Percentiles rank a stretch among this genome's conserved stretches.
Evolutionary conservation across 2,888 invertebrate species (phyloP).

Genomic region (Ecliptopera silaceata): DNA sequence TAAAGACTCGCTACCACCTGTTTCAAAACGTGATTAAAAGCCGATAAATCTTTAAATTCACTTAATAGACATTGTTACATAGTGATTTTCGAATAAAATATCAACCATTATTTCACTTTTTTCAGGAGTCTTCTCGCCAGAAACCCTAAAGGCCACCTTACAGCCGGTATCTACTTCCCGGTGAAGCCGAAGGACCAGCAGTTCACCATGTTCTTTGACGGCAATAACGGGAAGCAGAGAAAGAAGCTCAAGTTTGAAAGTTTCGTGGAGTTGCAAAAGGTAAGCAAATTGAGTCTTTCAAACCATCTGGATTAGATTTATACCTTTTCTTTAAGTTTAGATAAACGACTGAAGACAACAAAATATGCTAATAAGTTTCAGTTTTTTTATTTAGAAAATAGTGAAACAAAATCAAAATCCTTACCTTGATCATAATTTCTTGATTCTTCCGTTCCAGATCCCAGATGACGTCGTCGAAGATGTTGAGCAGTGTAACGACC

Average conservation of each 20-base stretch:
- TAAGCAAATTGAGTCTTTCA: conserved; percentile 47
- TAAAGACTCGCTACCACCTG: conserved; percentile 7
- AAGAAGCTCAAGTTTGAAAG: conserved; percentile 90
- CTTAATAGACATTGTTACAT: too few relatives aligned
- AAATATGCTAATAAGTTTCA: background rate
- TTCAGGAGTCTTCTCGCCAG: conserved; percentile 90
- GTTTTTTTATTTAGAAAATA: too few relatives aligned
- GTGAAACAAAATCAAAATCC: background rate
- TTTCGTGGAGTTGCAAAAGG: conserved; percentile 86
- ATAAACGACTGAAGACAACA: too few relatives aligned
- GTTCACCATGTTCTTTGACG: conserved; percentile 92
- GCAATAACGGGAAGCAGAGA: conserved; percentile 86
- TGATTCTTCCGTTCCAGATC: conserved; percentile 70
- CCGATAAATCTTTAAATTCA: background rate
- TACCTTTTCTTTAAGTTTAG: too few relatives aligned
- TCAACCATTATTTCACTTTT: conserved; percentile 22
- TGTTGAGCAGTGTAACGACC: conserved; percentile 88
- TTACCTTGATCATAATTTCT: background rate
- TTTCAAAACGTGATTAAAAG: conserved; percentile 7
- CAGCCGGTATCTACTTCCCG: conserved; percentile 94
- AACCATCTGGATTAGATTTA: too few relatives aligned
- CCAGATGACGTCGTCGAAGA: conserved; percentile 86
- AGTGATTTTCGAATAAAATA: background rate
- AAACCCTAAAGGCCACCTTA: conserved; percentile 91
- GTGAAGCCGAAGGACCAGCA: conserved; percentile 84